Percentiles rank a stretch among this genome's conserved stretches.
phyloP scores from a whole-genome alignment of 1,140 invertebrate genomes.

The Drosophila azteca region DNA sequence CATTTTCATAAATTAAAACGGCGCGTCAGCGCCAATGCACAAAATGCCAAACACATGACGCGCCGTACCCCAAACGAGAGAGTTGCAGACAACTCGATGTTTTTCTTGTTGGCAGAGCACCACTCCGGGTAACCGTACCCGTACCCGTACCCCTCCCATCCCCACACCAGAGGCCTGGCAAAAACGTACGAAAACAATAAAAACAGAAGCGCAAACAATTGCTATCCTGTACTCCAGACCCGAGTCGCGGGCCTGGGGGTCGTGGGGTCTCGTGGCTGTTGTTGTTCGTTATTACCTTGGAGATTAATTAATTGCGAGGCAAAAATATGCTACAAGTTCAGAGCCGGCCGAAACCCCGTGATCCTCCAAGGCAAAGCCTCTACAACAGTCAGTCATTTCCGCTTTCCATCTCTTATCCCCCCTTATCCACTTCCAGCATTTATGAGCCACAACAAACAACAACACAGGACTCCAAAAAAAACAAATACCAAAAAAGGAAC shows the following conservation, averaged over 20 bases:
- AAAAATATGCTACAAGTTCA: slow-evolving; percentile 74
- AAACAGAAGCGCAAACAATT: slow-evolving; percentile 70
- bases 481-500: slow-evolving; percentile 49
- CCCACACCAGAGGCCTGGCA: slow-evolving; percentile 2
- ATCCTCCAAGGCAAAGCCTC: slow-evolving; percentile 7
- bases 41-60: slow-evolving; percentile 59
- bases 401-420: slow-evolving; percentile 20
- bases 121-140: no score
- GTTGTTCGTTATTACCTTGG: slow-evolving; percentile 76
- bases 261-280: slow-evolving; percentile 14
- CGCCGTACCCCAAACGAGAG: slow-evolving; percentile 4
- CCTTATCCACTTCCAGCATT: slow-evolving; percentile 63
- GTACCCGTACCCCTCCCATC: no score
- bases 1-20: slow-evolving; percentile 77
- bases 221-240: slow-evolving; percentile 39
- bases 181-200: slow-evolving; percentile 58
- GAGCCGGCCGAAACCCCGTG: slow-evolving; percentile 1
- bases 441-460: slow-evolving; percentile 53
- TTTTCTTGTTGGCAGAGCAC: slow-evolving; percentile 18
- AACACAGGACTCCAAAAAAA: slow-evolving; percentile 25
- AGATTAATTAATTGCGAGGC: slow-evolving; percentile 77
- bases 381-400: slow-evolving; percentile 71
- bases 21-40: slow-evolving; percentile 60
- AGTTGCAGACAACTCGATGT: slow-evolving; percentile 17
- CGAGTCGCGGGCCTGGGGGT: no score